Conservation (phyloP, 2,888 invertebrate genomes). For the Heteromurus nitidus region DNA sequence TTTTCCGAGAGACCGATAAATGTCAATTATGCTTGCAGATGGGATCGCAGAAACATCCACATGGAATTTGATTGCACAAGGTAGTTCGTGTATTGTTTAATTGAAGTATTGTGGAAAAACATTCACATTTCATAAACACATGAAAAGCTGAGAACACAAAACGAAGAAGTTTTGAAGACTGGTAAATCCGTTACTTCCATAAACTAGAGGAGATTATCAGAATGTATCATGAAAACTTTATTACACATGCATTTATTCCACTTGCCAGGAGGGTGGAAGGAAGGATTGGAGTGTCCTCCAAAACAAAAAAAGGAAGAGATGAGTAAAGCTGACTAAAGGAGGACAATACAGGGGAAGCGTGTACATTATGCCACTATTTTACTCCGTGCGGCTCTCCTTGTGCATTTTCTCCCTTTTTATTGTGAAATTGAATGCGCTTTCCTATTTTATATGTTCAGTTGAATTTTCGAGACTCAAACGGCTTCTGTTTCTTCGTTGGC, state of each 20-base stretch:
- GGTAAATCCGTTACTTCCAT: slow-evolving; percentile 55
- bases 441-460: slow-evolving; percentile 20
- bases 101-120: neutral
- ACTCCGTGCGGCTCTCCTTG: neutral
- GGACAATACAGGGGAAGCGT: slow-evolving; percentile 39
- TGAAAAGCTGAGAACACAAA: slow-evolving; percentile 14
- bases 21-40: no score
- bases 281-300: slow-evolving; percentile 40
- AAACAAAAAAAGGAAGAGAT: slow-evolving; percentile 34
- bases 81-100: no score
- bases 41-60: no score
- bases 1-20: no score
- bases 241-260: slow-evolving; percentile 53
- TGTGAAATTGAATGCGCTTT: slow-evolving; percentile 34
- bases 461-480: neutral
- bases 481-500: slow-evolving; percentile 13
- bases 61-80: no score
- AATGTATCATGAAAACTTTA: slow-evolving; percentile 56
- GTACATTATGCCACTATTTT: neutral
- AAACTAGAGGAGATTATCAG: slow-evolving; percentile 50
- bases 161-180: slow-evolving; percentile 4
- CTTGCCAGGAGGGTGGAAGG: slow-evolving; percentile 42
- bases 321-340: slow-evolving; percentile 33
- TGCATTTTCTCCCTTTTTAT: slow-evolving; percentile 7
- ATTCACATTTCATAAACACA: slow-evolving; percentile 16